phyloP scores from a whole-genome alignment of 2,888 invertebrate genomes.

The Caenorhabditis sp. region DNA sequence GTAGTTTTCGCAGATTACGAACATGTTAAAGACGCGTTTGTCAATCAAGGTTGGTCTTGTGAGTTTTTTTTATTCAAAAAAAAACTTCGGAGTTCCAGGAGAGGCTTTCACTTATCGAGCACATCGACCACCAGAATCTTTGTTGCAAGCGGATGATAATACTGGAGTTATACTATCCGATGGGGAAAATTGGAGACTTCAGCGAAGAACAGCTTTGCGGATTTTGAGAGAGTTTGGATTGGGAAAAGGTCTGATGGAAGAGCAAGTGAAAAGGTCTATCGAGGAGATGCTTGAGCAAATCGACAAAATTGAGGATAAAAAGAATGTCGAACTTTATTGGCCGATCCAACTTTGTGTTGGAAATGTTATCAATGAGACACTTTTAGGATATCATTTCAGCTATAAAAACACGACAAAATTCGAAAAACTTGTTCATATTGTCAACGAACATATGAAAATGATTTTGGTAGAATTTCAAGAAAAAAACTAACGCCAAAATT shows the following conservation, averaged over 20 bases:
- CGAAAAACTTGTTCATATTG: slow-evolving; percentile 25
- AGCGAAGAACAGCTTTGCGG: slow-evolving; percentile 45
- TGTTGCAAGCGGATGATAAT: slow-evolving; percentile 7
- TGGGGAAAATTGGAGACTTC: slow-evolving; percentile 50
- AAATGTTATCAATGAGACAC: slow-evolving; percentile 53
- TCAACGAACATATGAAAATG: slow-evolving; percentile 13
- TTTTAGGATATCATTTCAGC: slow-evolving; percentile 49
- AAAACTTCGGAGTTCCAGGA: slow-evolving; percentile 20
- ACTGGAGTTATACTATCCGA: slow-evolving; percentile 30
- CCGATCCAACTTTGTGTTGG: slow-evolving; percentile 53
- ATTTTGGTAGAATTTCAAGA: slow-evolving; percentile 1
- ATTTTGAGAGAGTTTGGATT: slow-evolving; percentile 53
- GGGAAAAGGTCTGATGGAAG: slow-evolving; percentile 51
- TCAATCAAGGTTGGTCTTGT: slow-evolving; percentile 24
- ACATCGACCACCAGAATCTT: slow-evolving; percentile 18
- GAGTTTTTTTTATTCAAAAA: background rate
- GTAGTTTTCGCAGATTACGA: slow-evolving; percentile 50
- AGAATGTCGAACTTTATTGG: slow-evolving; percentile 38
- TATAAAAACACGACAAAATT: slow-evolving; percentile 39
- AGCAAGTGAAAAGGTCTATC: slow-evolving; percentile 36
- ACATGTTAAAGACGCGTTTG: slow-evolving; percentile 47
- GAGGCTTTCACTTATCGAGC: slow-evolving; percentile 22
- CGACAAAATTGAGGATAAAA: slow-evolving; percentile 2
- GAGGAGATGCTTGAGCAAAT: slow-evolving; percentile 29
- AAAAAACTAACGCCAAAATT: too few species aligned